These are phyloP conservation scores for Kryptopterus vitreolus DNA, from an alignment of 2,797 vertebrate genomes.

Conservation along the genomic window DNA sequence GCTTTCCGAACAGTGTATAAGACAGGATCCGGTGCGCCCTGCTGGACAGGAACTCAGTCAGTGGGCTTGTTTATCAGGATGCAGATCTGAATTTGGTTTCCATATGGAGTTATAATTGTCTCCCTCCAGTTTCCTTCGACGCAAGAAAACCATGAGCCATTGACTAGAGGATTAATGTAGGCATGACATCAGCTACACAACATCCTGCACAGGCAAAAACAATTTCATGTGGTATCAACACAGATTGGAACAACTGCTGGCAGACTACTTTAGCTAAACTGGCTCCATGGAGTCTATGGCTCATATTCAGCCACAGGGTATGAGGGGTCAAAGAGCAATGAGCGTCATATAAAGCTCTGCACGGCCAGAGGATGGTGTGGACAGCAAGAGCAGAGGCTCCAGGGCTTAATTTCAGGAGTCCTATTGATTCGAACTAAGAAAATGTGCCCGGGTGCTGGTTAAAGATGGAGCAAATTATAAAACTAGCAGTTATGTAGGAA, in stretches of 20 bases:
- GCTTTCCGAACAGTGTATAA: neutral
- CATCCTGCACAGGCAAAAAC: neutral
- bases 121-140: neutral
- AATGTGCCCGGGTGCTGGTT: neutral
- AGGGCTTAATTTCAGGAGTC: neutral
- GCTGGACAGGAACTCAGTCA: neutral
- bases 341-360: slow-evolving; percentile 15
- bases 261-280: slow-evolving; percentile 13
- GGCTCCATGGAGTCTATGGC: slow-evolving; percentile 34
- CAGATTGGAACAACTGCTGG: slow-evolving; percentile 25
- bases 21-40: too few species aligned
- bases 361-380: neutral
- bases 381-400: neutral
- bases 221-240: neutral
- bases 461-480: too few species aligned
- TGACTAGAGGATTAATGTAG: neutral
- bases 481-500: neutral
- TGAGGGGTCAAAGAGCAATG: slow-evolving; percentile 34
- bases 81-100: neutral
- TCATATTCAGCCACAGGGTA: slow-evolving; percentile 20
- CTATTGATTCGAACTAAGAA: neutral
- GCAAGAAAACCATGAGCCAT: neutral
- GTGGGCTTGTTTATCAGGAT: neutral
- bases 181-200: neutral
- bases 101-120: neutral